phyloP scores from a whole-genome alignment of 2,797 vertebrate genomes.

The Dicrostonyx torquatus region DNA sequence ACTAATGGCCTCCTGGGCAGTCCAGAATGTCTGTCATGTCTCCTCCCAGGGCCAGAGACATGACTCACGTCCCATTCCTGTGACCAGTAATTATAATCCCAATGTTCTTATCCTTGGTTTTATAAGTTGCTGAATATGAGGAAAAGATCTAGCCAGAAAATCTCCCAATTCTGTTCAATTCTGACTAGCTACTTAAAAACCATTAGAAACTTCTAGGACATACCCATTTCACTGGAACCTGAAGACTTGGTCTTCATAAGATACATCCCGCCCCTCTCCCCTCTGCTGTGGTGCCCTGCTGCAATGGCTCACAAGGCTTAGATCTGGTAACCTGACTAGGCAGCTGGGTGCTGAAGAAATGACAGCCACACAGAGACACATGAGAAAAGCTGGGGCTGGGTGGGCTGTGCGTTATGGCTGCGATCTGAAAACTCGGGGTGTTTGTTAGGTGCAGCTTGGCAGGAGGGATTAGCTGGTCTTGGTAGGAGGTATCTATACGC shows the following conservation, averaged over 20 bases:
- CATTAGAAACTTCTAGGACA: background rate
- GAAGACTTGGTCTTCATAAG: background rate
- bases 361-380: background rate
- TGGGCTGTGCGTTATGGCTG: background rate
- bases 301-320: background rate
- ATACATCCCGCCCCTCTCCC: accelerated
- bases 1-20: background rate
- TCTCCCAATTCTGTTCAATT: background rate
- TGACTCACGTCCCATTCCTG: background rate
- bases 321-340: background rate
- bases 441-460: background rate
- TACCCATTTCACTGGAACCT: background rate
- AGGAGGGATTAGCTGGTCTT: background rate
- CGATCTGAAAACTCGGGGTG: background rate
- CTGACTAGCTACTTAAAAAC: background rate
- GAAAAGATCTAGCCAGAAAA: background rate
- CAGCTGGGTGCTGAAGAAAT: background rate
- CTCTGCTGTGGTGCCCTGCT: background rate
- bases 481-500: background rate
- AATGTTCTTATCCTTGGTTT: background rate
- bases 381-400: background rate
- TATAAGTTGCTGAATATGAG: background rate
- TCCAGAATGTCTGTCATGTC: background rate
- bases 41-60: background rate
- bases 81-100: background rate